Base-by-base conservation (phyloP, 1,140 invertebrate genomes). In the Sipha flava region DNA sequence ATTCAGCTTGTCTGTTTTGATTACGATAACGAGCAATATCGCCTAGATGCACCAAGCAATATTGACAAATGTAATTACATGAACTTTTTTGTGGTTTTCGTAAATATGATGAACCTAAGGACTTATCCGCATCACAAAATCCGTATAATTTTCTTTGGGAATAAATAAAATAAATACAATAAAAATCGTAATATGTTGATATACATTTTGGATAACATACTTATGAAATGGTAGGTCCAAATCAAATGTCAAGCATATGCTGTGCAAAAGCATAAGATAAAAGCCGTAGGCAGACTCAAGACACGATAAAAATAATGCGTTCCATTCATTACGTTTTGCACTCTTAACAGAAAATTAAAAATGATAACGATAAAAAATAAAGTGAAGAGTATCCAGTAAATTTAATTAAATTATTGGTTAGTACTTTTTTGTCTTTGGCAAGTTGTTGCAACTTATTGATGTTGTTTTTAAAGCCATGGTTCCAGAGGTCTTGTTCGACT, bases 401-500 rank as follows among this genome's bases (percentile, higher is more conserved):
- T 0, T 49, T 21, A 49, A 49, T 40, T 10, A 31, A 40, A 5
- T 5, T 29, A 14, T 29, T n/a, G 18, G 23, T 18, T 34, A 31
- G 54, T 84, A 92, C 91, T 87, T 93, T 93, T 84, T 91, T 91
- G 83, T 94, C 92, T 83, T 92, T 93, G 12, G 90, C 89, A 79
- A 91, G 89, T 26, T 89, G 88, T 84, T 95, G 94, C 54, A 95
- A 85, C 29, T 89, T 88, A 80, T 90, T 91, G 85, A 95, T 95
- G 85, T 94, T 92, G 85, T 94, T 93, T 85, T 95, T 95, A 87
- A 95, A 95, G 16, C 93, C 93, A 84, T 93, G 88, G 85, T 93
- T 95, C 94, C 94, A 95, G 81, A 95, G 86, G 83, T 95, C 93
- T 84, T 94, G 93, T 85, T 95, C 94, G 26, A 95, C 92, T 87